Percentiles rank a stretch among this genome's conserved stretches.
Conservation (phyloP, 2,797 vertebrate species). For the Ptychadena robeensis region DNA sequence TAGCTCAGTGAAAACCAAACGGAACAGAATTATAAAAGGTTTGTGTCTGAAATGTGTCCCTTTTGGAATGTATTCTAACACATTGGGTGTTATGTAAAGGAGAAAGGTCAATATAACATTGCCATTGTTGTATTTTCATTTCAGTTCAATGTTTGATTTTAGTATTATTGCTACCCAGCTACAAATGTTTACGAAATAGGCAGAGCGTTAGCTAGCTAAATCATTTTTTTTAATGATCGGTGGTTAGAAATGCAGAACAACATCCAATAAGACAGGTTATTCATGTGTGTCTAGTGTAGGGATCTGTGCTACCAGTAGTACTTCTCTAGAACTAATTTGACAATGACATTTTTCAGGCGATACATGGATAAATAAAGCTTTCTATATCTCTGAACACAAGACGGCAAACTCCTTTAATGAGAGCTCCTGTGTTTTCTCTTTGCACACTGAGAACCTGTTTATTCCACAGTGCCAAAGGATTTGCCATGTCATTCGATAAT, state of each 20-base stretch:
- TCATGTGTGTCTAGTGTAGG: not conserved
- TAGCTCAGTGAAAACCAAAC: too few species aligned
- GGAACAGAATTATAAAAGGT: too few species aligned
- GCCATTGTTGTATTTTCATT: too few species aligned
- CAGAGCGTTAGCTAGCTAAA: not conserved
- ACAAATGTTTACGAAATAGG: not conserved
- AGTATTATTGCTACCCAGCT: not conserved
- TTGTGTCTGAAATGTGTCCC: too few species aligned
- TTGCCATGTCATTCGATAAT: slow-evolving; percentile 19
- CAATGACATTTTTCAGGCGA: not conserved
- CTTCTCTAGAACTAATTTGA: not conserved
- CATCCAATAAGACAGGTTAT: not conserved
- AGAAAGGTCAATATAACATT: too few species aligned
- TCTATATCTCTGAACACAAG: not conserved
- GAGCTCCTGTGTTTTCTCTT: not conserved
- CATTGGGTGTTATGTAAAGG: too few species aligned
- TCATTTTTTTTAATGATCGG: not conserved
- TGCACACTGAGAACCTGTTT: slow-evolving; percentile 5
- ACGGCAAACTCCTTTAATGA: too few species aligned
- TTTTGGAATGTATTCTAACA: too few species aligned
- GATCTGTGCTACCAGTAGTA: too few species aligned
- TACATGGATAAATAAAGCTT: not conserved
- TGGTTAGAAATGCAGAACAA: not conserved
- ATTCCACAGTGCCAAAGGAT: slow-evolving; percentile 26
- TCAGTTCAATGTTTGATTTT: not conserved